phyloP scores from a whole-genome alignment of 1,140 invertebrate species.

The Tenebrio molitor region DNA sequence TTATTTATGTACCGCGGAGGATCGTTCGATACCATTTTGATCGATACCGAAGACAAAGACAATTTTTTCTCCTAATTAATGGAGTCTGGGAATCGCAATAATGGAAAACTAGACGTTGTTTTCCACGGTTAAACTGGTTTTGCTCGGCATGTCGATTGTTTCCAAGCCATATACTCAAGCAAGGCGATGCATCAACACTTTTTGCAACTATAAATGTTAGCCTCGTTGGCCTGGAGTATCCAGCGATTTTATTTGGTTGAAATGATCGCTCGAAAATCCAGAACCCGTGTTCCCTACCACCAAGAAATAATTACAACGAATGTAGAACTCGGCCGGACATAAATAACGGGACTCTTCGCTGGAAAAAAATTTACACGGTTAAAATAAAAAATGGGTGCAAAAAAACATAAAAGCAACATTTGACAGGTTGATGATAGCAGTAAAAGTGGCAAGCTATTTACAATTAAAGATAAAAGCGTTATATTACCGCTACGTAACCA shows the following conservation, averaged over 20 bases:
- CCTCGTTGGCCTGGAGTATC: slow-evolving; percentile 31
- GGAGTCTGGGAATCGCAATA: slow-evolving; percentile 32
- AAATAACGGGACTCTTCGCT: not conserved
- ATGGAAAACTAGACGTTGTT: slow-evolving; percentile 41
- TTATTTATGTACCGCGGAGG: slow-evolving; percentile 32
- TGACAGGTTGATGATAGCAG: slow-evolving; percentile 11
- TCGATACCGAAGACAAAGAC: slow-evolving; percentile 30
- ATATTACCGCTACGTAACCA: slow-evolving; percentile 9
- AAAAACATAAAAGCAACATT: slow-evolving; percentile 7
- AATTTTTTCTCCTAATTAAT: slow-evolving; percentile 38
- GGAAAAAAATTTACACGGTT: not conserved
- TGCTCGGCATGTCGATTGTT: slow-evolving; percentile 44
- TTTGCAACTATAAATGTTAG: slow-evolving; percentile 44
- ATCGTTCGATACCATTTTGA: slow-evolving; percentile 22
- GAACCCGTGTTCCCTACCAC: not conserved
- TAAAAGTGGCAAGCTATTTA: slow-evolving; percentile 21
- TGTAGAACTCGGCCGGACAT: slow-evolving; percentile 2
- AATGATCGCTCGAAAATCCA: slow-evolving; percentile 19
- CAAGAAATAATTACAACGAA: slow-evolving; percentile 20
- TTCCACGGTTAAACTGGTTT: slow-evolving; percentile 40
- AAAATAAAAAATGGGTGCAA: slow-evolving; percentile 21
- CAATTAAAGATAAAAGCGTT: slow-evolving; percentile 22
- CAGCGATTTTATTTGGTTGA: slow-evolving; percentile 38
- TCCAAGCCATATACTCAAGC: slow-evolving; percentile 47
- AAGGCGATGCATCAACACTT: slow-evolving; percentile 42